A percentile compares a stretch with the other conserved stretches of the same genome.
Conservation (phyloP, 35 echinoderm and acorn worm genomes). For the Hemicentrotus pulcherrimus region DNA sequence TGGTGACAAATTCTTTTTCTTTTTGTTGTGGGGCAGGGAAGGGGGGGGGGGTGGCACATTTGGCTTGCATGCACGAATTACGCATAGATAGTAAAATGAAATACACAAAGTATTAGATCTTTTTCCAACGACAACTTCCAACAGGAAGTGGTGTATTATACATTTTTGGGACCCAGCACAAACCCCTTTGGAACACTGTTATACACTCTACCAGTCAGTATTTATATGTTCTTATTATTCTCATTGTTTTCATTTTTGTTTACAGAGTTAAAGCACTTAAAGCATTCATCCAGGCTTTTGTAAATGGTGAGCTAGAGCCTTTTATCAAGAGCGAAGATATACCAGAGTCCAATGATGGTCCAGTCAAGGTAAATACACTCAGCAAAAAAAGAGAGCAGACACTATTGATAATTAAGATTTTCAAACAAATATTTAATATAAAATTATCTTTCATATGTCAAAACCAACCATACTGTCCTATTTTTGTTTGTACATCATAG, state of each 20-base stretch:
- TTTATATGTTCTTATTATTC: not conserved
- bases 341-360: slow-evolving; percentile 89
- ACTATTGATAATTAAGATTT: too few species aligned
- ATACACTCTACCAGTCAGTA: too few species aligned
- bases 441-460: too few species aligned
- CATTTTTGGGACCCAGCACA: too few species aligned
- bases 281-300: slow-evolving; percentile 66
- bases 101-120: too few species aligned
- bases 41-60: not conserved
- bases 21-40: not conserved
- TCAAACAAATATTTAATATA: too few species aligned
- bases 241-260: not conserved
- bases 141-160: too few species aligned
- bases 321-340: slow-evolving; percentile 90
- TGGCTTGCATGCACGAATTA: not conserved
- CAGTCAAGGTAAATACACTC: slow-evolving; percentile 75
- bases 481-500: too few species aligned
- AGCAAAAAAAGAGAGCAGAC: too few species aligned
- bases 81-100: not conserved
- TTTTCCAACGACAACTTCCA: too few species aligned
- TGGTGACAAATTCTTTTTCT: not conserved
- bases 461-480: too few species aligned
- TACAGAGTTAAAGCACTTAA: slow-evolving; percentile 25
- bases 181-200: too few species aligned
- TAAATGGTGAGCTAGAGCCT: slow-evolving; percentile 73